A percentile compares a stretch with the other conserved stretches of the same genome.
These are phyloP conservation scores for Chelon auratus DNA, from an alignment of 2,797 vertebrate genomes.

Conservation along the genomic window DNA sequence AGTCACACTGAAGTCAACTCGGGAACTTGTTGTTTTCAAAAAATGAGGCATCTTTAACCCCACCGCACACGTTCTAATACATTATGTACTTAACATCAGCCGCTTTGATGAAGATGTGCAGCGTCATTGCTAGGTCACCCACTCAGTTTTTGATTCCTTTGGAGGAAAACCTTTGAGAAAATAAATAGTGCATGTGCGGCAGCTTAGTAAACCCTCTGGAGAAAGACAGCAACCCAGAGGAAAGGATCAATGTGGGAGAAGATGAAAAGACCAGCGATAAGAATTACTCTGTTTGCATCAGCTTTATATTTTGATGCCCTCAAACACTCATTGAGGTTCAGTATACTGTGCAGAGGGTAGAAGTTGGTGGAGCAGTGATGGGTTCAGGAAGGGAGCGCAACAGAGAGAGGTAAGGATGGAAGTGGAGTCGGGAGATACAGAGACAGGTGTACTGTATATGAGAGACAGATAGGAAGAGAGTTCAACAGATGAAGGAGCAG, in stretches of 20 bases:
- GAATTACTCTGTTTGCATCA: slow-evolving; percentile 21
- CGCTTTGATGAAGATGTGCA: slow-evolving; percentile 7
- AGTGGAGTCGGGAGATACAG: slow-evolving; percentile 7
- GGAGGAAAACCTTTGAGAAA: slow-evolving; percentile 26
- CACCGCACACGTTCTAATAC: neutral
- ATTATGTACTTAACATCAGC: neutral
- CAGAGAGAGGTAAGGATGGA: neutral
- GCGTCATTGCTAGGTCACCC: neutral
- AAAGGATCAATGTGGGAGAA: slow-evolving; percentile 23
- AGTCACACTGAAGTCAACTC: neutral
- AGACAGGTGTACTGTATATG: slow-evolving; percentile 7
- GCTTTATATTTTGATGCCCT: slow-evolving; percentile 63
- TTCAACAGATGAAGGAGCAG: slow-evolving; percentile 19
- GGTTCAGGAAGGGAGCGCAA: slow-evolving; percentile 8
- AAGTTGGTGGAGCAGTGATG: slow-evolving; percentile 17
- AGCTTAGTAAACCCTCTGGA: slow-evolving; percentile 18
- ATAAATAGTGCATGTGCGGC: slow-evolving; percentile 10
- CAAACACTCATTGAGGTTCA: slow-evolving; percentile 44
- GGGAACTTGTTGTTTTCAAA: neutral
- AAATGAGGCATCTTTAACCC: neutral
- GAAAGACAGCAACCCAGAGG: slow-evolving; percentile 1
- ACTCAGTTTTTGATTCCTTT: slow-evolving; percentile 16
- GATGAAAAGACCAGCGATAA: slow-evolving; percentile 34
- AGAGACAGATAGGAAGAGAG: slow-evolving; percentile 7
- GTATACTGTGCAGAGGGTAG: slow-evolving; percentile 2